Conservation (phyloP, 2,888 invertebrate species). For the Megamerina dolium region DNA sequence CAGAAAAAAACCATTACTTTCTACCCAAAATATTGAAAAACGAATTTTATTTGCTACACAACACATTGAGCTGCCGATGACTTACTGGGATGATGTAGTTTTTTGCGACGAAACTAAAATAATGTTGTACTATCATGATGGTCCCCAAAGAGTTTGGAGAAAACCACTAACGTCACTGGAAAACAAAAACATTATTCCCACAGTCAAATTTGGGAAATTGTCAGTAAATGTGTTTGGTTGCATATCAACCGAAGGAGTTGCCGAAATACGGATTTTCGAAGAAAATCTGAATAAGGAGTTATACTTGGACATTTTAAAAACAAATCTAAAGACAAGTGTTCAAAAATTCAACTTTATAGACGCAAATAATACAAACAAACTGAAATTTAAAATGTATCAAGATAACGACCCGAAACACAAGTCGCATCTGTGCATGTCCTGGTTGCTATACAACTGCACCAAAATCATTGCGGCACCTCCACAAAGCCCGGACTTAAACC, state of each 20-base stretch:
- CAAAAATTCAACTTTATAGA: slow-evolving; percentile 12
- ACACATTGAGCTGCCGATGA: slow-evolving; percentile 2
- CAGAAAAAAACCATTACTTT: slow-evolving; percentile 1
- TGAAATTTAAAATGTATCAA: too few relatives aligned
- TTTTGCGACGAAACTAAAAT: too few relatives aligned
- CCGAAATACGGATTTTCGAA: slow-evolving; percentile 14
- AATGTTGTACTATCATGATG: slow-evolving; percentile 19
- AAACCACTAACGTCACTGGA: slow-evolving; percentile 7
- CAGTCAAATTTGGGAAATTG: slow-evolving; percentile 19
- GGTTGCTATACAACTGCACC: slow-evolving; percentile 8
- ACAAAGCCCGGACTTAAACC: slow-evolving; percentile 3
- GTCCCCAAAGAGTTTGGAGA: slow-evolving; percentile 16
- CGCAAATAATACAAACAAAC: slow-evolving; percentile 10
- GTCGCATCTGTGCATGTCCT: too few relatives aligned
- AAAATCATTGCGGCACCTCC: too few relatives aligned
- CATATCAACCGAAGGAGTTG: too few relatives aligned
- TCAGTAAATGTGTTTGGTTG: too few relatives aligned
- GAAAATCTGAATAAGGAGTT: slow-evolving; percentile 9
- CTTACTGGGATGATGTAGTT: slow-evolving; percentile 13
- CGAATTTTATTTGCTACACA: background rate
- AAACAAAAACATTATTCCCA: too few relatives aligned
- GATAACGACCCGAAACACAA: slow-evolving; percentile 9
- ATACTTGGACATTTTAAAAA: slow-evolving; percentile 6
- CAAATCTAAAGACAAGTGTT: slow-evolving; percentile 11
- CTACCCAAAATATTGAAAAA: background rate